These are phyloP conservation scores for Phallusia fumigata DNA, from an alignment of 23 tunicate species.

Conservation along the genomic window DNA sequence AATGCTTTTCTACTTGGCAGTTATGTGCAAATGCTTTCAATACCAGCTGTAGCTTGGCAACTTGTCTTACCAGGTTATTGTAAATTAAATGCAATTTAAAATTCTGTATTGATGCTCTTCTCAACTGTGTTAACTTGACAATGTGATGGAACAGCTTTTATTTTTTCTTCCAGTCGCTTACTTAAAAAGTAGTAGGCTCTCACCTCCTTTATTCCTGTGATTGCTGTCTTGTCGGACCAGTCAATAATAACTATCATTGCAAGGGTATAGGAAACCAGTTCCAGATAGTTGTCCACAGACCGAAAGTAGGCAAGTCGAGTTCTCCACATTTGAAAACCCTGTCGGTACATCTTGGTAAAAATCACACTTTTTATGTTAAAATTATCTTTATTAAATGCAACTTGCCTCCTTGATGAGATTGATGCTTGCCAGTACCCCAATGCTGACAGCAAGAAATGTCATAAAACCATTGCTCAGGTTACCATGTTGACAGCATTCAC, in stretches of 20 bases:
- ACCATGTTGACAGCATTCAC: conserved; percentile 17
- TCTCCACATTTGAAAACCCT: conserved; percentile 39
- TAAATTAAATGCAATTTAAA: too few relatives aligned
- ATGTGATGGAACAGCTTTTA: too few relatives aligned
- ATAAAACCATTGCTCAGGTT: not conserved
- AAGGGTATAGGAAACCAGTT: conserved; percentile 17
- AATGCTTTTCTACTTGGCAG: too few relatives aligned
- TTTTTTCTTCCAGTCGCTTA: too few relatives aligned
- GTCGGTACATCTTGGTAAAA: too few relatives aligned
- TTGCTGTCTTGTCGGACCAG: conserved; percentile 17
- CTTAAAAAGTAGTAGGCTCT: not conserved
- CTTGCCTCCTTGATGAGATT: conserved; percentile 44
- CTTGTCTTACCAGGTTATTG: too few relatives aligned
- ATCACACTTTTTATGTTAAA: too few relatives aligned
- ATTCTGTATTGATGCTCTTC: too few relatives aligned
- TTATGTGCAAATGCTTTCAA: too few relatives aligned
- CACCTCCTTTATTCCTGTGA: conserved; percentile 47
- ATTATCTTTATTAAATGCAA: too few relatives aligned
- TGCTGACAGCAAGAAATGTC: not conserved
- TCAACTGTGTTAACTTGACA: too few relatives aligned
- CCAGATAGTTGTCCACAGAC: conserved; percentile 35
- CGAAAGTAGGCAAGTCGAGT: conserved; percentile 20
- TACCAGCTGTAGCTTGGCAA: too few relatives aligned
- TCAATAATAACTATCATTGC: conserved; percentile 25
- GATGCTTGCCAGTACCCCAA: conserved; percentile 1